Evolutionary conservation across 2,797 vertebrate species (phyloP).

Genomic region (Coracias cyanogaster): DNA sequence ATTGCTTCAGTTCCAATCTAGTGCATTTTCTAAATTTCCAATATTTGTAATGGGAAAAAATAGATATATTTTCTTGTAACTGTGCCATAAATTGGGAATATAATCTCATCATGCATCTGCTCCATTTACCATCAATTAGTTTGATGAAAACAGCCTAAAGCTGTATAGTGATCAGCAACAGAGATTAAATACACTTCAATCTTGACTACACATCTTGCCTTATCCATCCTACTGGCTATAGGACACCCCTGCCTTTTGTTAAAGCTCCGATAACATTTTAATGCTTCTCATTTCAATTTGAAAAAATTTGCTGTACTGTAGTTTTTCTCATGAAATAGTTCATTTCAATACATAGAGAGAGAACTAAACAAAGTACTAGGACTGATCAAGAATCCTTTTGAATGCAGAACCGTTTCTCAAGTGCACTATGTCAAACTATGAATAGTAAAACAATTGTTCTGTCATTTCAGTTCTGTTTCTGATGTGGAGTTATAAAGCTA

Average conservation of each 20-base stretch:
- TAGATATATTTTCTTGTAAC: constrained; percentile 45
- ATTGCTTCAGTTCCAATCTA: constrained; percentile 9
- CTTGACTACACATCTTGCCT: constrained; percentile 67
- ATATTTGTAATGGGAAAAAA: neutral
- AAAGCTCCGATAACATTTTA: neutral
- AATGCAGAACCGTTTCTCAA: neutral
- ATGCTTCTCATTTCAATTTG: constrained; percentile 35
- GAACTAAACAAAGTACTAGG: neutral
- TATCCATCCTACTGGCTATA: constrained; percentile 25
- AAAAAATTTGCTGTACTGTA: neutral
- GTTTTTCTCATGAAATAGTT: neutral
- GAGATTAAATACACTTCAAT: constrained; percentile 69
- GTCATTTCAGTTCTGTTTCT: neutral
- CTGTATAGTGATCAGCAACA: constrained; percentile 47
- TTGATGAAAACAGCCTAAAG: constrained; percentile 70
- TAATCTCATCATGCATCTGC: constrained; percentile 65
- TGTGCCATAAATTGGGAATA: constrained; percentile 20
- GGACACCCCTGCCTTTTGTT: neutral
- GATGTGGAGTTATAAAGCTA: neutral
- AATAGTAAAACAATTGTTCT: neutral
- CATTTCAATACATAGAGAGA: neutral
- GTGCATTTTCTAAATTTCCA: constrained; percentile 55
- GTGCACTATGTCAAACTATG: neutral
- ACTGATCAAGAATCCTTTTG: neutral
- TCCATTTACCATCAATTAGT: constrained; percentile 74